Conservation (phyloP, 2,888 invertebrate species). For the Miltochrista miniata region DNA sequence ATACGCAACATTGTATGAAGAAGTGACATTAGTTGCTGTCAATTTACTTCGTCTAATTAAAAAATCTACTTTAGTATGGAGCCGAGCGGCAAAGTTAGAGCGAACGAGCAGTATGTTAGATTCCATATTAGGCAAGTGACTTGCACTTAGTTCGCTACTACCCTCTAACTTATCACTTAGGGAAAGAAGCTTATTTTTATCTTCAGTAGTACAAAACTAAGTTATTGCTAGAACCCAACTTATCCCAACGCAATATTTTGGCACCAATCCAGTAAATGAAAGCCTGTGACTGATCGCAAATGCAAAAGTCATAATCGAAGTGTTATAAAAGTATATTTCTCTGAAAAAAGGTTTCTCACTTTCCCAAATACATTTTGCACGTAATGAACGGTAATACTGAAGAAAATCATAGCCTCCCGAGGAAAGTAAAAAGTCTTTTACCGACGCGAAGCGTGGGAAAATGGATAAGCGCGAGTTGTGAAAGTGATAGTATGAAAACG, state of each 20-base stretch:
- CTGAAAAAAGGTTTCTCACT: constrained; percentile 1
- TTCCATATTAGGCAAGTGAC: too few species aligned
- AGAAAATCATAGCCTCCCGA: constrained; percentile 13
- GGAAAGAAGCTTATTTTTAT: not conserved
- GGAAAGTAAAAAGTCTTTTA: constrained; percentile 26
- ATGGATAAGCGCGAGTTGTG: not conserved
- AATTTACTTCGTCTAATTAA: too few species aligned
- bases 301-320: constrained; percentile 9
- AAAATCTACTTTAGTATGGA: too few species aligned
- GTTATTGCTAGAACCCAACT: not conserved
- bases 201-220: not conserved
- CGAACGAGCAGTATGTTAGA: too few species aligned
- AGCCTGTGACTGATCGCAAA: constrained; percentile 5
- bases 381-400: constrained; percentile 14
- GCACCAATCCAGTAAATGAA: constrained; percentile 5
- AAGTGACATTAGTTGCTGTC: too few species aligned
- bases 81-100: too few species aligned
- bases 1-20: too few species aligned
- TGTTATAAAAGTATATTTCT: constrained; percentile 4
- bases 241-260: constrained; percentile 1
- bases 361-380: constrained; percentile 7
- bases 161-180: not conserved
- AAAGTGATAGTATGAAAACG: not conserved
- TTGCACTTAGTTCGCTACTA: too few species aligned
- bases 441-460: constrained; percentile 13